Evolutionary conservation across 2,888 invertebrate species (phyloP).

Genomic region (Tipula unca): DNA sequence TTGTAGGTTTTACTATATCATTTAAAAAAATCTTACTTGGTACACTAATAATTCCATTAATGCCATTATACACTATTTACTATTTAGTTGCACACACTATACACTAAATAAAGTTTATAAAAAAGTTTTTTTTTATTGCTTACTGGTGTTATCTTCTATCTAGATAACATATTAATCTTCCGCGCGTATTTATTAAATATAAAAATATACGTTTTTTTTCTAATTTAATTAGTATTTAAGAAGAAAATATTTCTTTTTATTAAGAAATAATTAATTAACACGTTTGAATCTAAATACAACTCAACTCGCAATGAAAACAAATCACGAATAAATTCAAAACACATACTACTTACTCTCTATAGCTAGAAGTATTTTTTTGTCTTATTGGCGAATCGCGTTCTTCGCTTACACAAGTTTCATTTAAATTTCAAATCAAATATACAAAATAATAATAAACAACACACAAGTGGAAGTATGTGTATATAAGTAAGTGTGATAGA

Average conservation of each 20-base stretch:
- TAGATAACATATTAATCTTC: neutral
- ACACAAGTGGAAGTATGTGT: neutral
- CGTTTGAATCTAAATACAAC: neutral
- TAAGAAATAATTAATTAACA: neutral
- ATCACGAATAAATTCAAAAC: neutral
- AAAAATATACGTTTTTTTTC: neutral
- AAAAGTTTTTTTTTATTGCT: neutral
- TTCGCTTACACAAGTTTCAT: neutral
- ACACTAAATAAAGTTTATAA: neutral
- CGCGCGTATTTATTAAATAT: neutral
- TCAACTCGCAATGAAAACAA: conserved; percentile 8
- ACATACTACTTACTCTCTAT: neutral
- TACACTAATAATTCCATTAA: neutral
- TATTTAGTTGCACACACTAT: neutral
- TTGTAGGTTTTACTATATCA: too few species aligned
- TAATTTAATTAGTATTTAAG: neutral
- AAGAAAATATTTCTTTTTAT: neutral
- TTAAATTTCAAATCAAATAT: neutral
- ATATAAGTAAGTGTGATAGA: too few species aligned
- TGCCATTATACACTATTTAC: neutral
- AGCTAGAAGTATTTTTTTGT: neutral
- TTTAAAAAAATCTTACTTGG: too few species aligned
- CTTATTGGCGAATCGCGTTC: neutral
- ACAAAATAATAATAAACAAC: neutral
- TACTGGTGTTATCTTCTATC: neutral